Conservation (phyloP, 2,797 vertebrate species). For the Diglossa cyanea region DNA sequence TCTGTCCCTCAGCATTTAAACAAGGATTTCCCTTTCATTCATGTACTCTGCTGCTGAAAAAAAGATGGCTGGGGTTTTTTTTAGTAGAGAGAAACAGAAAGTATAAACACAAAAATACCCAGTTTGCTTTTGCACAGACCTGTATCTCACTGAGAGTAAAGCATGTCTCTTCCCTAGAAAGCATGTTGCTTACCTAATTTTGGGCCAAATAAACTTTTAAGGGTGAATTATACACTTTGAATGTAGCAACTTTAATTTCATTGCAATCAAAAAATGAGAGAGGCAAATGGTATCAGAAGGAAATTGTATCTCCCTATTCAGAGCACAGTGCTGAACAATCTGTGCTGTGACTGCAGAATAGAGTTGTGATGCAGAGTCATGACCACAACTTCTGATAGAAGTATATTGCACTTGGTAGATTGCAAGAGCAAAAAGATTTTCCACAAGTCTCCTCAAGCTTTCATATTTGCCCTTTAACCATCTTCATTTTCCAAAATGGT, state of each 20-base stretch:
- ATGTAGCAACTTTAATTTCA: not conserved
- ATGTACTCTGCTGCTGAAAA: not conserved
- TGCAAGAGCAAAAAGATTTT: not conserved
- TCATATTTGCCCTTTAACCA: not conserved
- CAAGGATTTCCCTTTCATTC: not conserved
- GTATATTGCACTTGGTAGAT: not conserved
- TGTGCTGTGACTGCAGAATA: not conserved
- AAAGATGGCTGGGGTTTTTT: fast-evolving
- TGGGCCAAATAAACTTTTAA: not conserved
- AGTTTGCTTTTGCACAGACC: not conserved
- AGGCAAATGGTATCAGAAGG: not conserved
- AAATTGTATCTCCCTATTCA: not conserved
- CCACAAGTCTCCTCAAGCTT: not conserved
- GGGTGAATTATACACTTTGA: not conserved
- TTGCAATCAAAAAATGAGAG: not conserved
- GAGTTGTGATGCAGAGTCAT: not conserved
- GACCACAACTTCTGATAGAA: not conserved
- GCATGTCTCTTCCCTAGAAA: not conserved
- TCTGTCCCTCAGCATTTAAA: not conserved
- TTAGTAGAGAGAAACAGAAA: not conserved
- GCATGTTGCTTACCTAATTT: not conserved
- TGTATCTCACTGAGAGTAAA: not conserved
- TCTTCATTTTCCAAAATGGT: not conserved
- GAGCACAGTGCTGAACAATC: not conserved
- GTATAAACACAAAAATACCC: not conserved